Base-by-base conservation (phyloP, 2,888 invertebrate species). In the Pelosia muscerda region DNA sequence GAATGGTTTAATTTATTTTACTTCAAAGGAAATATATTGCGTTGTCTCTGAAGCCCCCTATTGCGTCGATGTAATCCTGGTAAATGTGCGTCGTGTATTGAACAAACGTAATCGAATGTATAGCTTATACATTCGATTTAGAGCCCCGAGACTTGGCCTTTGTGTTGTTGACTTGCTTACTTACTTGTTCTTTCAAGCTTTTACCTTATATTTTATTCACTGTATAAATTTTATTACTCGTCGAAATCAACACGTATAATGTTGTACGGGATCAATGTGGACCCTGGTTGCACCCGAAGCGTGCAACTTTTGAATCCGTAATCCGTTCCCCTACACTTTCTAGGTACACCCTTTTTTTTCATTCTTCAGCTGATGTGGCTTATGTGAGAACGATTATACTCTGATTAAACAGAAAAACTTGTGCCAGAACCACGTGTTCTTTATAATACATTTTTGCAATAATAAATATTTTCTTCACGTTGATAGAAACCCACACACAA, bases 101-200 rank as follows among this genome's bases (percentile, higher is more conserved):
- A 42, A 42, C 42, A 19, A 42, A 42, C 42, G 42, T 42, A 42
- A 42, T 42, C 69, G 66, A 72, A 58, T 68, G 63, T 65, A 75
- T 76, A 57, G 19, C 57, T 55, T 15, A 9, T 57, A 28, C 26
- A 57, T 26, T 25, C 57, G 19, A 57, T 57, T 57, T 26, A 49
- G 9, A n/a, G 49, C 1, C 11, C 8, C 13, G 25, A 15, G 25
- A 55, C 55, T 55, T 25, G 25, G 22, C 55, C 55, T 55, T 25
- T 25, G 22, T 55, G 55, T 49, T 49, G 49, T 49, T 49, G 19
- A 49, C 49, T 49, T 49, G 49, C 49, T n/a, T 49, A 49, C 49
- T 49, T n/a, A 49, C 49, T 49, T n/a, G 49, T 49, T 49, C 49
- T 49, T 49, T n/a, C n/a, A 9, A 2, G 49, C 49, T 49, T 49